Percentiles rank a stretch among this genome's conserved stretches.
These are phyloP conservation scores for Fragum sueziense DNA, from an alignment of 2,888 invertebrate genomes.

Conservation along the genomic window DNA sequence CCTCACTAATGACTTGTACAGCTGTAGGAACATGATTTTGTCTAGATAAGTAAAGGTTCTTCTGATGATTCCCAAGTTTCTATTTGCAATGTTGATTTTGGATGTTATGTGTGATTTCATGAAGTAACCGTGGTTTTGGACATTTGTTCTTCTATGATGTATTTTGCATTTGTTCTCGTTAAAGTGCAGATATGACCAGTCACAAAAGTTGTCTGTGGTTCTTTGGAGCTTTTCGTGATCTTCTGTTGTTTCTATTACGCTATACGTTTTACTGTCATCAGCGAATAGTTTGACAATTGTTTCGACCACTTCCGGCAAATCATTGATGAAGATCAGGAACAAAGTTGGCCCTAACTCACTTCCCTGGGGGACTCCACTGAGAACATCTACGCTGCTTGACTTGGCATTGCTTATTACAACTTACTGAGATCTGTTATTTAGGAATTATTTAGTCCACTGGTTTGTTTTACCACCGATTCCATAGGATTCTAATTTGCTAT, in stretches of 20 bases:
- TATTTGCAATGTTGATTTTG: not conserved
- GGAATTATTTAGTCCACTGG: not conserved
- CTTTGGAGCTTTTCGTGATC: too few relatives aligned
- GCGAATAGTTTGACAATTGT: not conserved
- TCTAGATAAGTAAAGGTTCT: not conserved
- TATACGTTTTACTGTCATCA: not conserved
- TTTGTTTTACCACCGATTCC: not conserved
- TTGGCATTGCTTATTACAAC: not conserved
- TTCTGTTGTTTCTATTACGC: too few relatives aligned
- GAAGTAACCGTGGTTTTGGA: not conserved
- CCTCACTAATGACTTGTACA: not conserved
- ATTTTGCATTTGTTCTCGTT: not conserved
- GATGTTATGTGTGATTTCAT: not conserved
- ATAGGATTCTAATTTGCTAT: not conserved
- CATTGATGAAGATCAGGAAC: slow-evolving; percentile 1
- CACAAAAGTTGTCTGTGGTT: too few relatives aligned
- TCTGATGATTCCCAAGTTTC: not conserved
- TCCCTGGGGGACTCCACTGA: not conserved
- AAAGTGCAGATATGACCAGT: not conserved
- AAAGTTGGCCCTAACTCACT: not conserved
- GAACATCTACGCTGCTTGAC: not conserved
- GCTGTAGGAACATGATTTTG: not conserved
- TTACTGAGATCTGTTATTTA: not conserved
- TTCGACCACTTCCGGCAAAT: not conserved
- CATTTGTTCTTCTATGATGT: not conserved